These are phyloP conservation scores for Narcine bancroftii DNA, from an alignment of 2,113 vertebrate genomes.

Conservation along the genomic window DNA sequence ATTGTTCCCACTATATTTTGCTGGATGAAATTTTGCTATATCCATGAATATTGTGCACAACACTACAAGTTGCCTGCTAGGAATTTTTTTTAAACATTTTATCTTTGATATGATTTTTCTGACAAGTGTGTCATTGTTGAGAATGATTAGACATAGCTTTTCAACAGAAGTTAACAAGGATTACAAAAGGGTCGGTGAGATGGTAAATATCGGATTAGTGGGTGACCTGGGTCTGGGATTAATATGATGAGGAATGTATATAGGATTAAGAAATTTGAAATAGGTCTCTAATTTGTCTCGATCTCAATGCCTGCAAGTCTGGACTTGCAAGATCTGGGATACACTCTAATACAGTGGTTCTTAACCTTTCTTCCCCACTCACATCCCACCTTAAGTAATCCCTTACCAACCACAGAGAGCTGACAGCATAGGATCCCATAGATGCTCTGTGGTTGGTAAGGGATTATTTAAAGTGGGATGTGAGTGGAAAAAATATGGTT, in stretches of 20 bases:
- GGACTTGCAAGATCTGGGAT: background rate
- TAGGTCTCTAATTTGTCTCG: background rate
- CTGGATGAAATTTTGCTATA: background rate
- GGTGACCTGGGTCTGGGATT: background rate
- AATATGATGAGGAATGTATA: background rate
- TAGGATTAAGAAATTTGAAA: background rate
- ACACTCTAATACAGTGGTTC: no score
- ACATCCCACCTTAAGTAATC: no score
- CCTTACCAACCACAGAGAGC: no score
- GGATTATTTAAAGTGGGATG: no score
- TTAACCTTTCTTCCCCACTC: no score
- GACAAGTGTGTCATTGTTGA: background rate
- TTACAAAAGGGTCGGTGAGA: background rate
- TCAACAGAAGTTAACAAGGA: background rate
- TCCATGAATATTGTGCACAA: no score
- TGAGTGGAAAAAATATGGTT: no score
- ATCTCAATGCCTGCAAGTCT: background rate
- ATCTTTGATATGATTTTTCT: background rate
- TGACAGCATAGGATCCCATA: no score
- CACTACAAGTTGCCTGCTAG: background rate
- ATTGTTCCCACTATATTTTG: background rate
- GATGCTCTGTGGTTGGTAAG: no score
- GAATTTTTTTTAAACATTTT: background rate
- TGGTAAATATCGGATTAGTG: conserved; percentile 23
- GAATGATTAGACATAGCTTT: background rate